A percentile compares a stretch with the other conserved stretches of the same genome.
These are phyloP conservation scores for Caretta caretta DNA, from an alignment of 2,113 vertebrate species.

Conservation along the genomic window DNA sequence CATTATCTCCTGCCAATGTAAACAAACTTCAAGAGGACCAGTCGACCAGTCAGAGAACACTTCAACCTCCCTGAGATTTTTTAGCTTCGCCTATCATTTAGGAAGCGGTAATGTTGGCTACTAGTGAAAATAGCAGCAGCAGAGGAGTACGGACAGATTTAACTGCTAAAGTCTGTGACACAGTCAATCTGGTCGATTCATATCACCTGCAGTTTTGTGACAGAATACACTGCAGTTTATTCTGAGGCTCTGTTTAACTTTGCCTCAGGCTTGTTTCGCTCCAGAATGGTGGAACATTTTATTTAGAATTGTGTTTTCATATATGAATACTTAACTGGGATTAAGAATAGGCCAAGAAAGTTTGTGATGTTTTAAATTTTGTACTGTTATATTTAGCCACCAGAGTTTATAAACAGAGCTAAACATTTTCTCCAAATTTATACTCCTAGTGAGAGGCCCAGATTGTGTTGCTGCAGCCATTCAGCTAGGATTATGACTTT, in stretches of 20 bases:
- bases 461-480: not conserved
- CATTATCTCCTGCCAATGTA: too few species aligned
- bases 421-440: not conserved
- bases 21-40: too few species aligned
- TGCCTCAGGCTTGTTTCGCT: not conserved
- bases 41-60: too few species aligned
- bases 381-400: not conserved
- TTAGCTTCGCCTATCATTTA: not conserved
- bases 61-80: not conserved
- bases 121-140: not conserved
- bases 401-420: not conserved
- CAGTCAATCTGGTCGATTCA: not conserved
- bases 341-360: not conserved
- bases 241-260: not conserved
- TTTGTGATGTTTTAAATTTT: not conserved
- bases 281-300: not conserved
- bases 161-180: not conserved
- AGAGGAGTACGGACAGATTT: not conserved
- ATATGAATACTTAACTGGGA: not conserved
- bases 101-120: not conserved
- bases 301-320: not conserved
- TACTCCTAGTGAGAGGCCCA: not conserved
- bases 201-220: not conserved
- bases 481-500: not conserved
- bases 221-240: not conserved